phyloP scores from a whole-genome alignment of 1,140 invertebrate species.

The Ditylenchus dipsaci region DNA sequence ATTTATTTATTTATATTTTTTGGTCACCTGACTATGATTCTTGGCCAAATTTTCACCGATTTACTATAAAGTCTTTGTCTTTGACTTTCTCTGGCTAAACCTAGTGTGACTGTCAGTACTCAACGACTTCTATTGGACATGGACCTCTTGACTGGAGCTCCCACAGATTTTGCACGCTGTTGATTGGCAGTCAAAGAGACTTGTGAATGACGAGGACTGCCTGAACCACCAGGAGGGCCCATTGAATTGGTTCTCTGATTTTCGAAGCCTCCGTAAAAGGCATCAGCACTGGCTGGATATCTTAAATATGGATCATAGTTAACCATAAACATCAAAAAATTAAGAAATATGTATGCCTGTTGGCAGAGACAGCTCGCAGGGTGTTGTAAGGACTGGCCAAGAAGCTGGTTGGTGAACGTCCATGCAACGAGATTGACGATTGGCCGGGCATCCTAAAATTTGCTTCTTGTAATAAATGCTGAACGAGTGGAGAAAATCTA shows the following conservation, averaged over 20 bases:
- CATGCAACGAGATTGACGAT: slow-evolving; percentile 55
- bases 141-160: slow-evolving; percentile 25
- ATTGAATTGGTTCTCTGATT: slow-evolving; percentile 21
- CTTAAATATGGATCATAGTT: slow-evolving; percentile 12
- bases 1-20: too few relatives aligned
- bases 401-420: slow-evolving; percentile 42
- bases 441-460: slow-evolving; percentile 52
- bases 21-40: too few relatives aligned
- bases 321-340: neutral
- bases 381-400: slow-evolving; percentile 57
- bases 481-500: slow-evolving; percentile 11
- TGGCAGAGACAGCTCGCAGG: slow-evolving; percentile 47
- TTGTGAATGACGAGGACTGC: slow-evolving; percentile 26
- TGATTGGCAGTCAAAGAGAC: slow-evolving; percentile 26
- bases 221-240: slow-evolving; percentile 10
- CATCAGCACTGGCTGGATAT: slow-evolving; percentile 26
- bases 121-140: slow-evolving; percentile 25
- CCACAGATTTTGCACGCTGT: slow-evolving; percentile 44
- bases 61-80: too few relatives aligned
- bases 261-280: slow-evolving; percentile 5
- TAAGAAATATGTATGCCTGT: slow-evolving; percentile 37
- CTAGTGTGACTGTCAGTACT: neutral
- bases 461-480: neutral
- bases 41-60: too few relatives aligned
- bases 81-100: too few relatives aligned